phyloP scores from a whole-genome alignment of 1,140 invertebrate species.

The Anastatus disparis region DNA sequence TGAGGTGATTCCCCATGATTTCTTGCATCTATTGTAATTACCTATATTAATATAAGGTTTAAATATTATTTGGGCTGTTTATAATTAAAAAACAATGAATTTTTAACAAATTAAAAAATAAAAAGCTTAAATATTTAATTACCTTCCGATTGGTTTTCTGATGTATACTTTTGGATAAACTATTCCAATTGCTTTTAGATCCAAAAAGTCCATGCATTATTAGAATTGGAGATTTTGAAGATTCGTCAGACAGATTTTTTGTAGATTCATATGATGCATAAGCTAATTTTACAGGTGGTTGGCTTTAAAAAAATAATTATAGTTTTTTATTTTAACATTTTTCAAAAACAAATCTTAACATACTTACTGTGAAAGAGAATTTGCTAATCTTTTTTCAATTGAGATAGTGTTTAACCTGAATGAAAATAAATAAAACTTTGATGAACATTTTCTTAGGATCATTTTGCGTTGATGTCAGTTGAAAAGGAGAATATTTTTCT shows the following conservation, averaged over 20 bases:
- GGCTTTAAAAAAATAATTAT: slow-evolving; percentile 26
- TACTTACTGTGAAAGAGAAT: slow-evolving; percentile 20
- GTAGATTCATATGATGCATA: slow-evolving; percentile 70
- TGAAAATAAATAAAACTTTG: slow-evolving; percentile 10
- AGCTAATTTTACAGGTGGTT: slow-evolving; percentile 68
- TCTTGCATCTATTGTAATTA: slow-evolving; percentile 85
- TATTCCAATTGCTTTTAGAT: slow-evolving; percentile 87
- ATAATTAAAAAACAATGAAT: slow-evolving; percentile 11
- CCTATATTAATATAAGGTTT: slow-evolving; percentile 61
- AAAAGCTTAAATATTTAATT: slow-evolving; percentile 38
- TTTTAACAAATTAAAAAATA: slow-evolving; percentile 17
- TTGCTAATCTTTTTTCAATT: slow-evolving; percentile 15
- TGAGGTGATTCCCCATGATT: slow-evolving; percentile 94
- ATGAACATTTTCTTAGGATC: slow-evolving; percentile 30
- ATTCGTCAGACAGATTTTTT: slow-evolving; percentile 45
- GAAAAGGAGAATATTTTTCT: neutral
- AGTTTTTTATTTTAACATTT: no score
- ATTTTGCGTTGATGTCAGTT: neutral
- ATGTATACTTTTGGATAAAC: slow-evolving; percentile 79
- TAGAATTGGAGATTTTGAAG: slow-evolving; percentile 71
- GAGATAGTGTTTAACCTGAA: slow-evolving; percentile 34
- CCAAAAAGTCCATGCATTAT: slow-evolving; percentile 89
- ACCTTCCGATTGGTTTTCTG: slow-evolving; percentile 73
- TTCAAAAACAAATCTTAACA: neutral
- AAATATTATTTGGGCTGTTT: neutral